These are phyloP conservation scores for Oxycera nigricornis DNA, from an alignment of 2,888 invertebrate genomes.

Conservation along the genomic window DNA sequence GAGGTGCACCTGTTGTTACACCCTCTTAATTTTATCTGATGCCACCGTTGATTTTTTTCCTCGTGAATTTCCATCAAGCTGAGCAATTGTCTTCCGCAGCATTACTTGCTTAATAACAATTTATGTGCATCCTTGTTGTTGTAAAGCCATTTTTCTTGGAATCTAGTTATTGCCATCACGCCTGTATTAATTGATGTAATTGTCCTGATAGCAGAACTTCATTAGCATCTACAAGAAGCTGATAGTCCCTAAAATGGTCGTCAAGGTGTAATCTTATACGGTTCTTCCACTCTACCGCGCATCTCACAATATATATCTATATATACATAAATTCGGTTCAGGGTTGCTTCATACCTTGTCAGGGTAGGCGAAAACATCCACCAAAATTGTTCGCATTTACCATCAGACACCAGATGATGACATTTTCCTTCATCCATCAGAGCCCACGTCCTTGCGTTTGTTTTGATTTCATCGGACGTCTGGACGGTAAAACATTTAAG, in stretches of 20 bases:
- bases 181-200: conserved; percentile 45
- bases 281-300: not conserved
- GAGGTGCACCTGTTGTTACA: no score
- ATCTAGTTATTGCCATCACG: not conserved
- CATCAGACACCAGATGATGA: not conserved
- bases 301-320: not conserved
- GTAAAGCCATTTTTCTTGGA: not conserved
- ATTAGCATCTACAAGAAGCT: conserved; percentile 44
- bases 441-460: not conserved
- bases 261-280: conserved; percentile 31
- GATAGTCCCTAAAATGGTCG: conserved; percentile 41
- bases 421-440: not conserved
- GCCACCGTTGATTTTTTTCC: no score
- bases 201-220: conserved; percentile 44
- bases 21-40: no score
- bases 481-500: no score
- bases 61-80: no score
- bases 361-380: not conserved
- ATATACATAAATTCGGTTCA: no score
- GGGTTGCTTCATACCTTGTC: not conserved
- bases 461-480: no score
- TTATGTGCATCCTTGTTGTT: no score
- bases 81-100: no score
- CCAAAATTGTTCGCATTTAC: not conserved
- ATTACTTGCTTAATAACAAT: no score